phyloP scores from a whole-genome alignment of 2,888 invertebrate genomes.

The Drosophila glabriapex region DNA sequence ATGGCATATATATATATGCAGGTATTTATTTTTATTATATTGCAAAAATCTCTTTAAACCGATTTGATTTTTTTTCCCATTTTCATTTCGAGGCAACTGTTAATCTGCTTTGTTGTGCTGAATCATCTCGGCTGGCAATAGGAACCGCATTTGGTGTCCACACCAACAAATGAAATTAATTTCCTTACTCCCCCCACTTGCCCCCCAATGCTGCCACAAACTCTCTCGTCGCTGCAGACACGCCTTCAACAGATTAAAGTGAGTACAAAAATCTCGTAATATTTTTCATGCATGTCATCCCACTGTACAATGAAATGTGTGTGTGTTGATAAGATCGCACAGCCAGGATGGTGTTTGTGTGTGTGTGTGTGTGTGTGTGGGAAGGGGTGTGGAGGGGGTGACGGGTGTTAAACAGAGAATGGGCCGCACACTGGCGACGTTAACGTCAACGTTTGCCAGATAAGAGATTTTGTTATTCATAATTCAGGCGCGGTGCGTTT shows the following conservation, averaged over 20 bases:
- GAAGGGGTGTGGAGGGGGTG: background rate
- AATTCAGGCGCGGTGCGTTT: slow-evolving; percentile 47
- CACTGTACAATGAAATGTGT: slow-evolving; percentile 9
- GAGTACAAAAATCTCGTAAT: slow-evolving; percentile 15
- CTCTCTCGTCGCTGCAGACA: background rate
- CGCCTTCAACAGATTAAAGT: slow-evolving; percentile 11
- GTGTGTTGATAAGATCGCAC: slow-evolving; percentile 55
- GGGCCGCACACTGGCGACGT: slow-evolving; percentile 3
- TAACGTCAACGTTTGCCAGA: slow-evolving; percentile 55
- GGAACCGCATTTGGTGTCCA: slow-evolving; percentile 11
- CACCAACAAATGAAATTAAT: slow-evolving; percentile 43
- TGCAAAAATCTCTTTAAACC: background rate
- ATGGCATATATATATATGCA: background rate
- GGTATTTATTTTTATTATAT: background rate
- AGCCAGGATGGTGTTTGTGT: background rate
- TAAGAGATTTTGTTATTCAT: slow-evolving; percentile 62
- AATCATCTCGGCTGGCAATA: slow-evolving; percentile 20
- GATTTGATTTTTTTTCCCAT: background rate
- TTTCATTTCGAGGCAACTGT: background rate
- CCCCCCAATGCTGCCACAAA: background rate
- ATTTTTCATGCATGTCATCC: slow-evolving; percentile 54
- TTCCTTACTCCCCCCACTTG: slow-evolving; percentile 1
- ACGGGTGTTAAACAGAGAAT: slow-evolving; percentile 7
- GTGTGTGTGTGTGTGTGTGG: background rate
- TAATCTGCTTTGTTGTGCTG: slow-evolving; percentile 23